Conservation (phyloP, 2,797 vertebrate species). For the Cygnus olor region DNA sequence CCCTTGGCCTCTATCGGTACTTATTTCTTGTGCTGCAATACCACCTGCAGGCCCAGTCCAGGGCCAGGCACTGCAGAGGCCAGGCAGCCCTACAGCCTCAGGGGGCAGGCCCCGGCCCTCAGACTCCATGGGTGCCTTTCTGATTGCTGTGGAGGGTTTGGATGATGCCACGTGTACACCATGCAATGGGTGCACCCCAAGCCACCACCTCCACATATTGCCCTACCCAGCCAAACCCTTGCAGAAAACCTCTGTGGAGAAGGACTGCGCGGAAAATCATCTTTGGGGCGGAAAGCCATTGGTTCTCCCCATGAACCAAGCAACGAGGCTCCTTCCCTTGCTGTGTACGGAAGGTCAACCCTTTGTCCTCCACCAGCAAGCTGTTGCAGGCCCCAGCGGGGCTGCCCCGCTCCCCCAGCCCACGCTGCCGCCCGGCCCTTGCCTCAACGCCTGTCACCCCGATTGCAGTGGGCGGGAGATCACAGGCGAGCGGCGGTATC, state of each 20-base stretch:
- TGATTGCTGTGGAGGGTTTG: background rate
- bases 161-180: background rate
- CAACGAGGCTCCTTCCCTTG: background rate
- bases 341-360: slow-evolving; percentile 42
- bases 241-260: background rate
- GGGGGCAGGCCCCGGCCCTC: background rate
- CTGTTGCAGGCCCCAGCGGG: background rate
- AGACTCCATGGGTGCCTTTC: background rate
- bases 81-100: background rate
- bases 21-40: slow-evolving; percentile 60
- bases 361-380: slow-evolving; percentile 44
- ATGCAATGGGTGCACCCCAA: background rate
- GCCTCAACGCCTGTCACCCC: slow-evolving; percentile 82
- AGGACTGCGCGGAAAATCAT: background rate
- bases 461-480: slow-evolving; percentile 81
- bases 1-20: background rate
- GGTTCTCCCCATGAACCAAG: slow-evolving; percentile 35
- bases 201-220: slow-evolving; percentile 5
- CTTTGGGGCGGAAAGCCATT: slow-evolving; percentile 34
- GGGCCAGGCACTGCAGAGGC: background rate
- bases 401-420: background rate
- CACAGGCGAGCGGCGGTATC: slow-evolving; percentile 78
- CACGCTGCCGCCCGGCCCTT: slow-evolving; percentile 68
- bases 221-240: slow-evolving; percentile 24
- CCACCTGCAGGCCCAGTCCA: slow-evolving; percentile 54